Evolutionary conservation across 2,113 vertebrate species (phyloP), one percentile per base, ranked within the genome.

Genomic region (Helogale parvula): DNA sequence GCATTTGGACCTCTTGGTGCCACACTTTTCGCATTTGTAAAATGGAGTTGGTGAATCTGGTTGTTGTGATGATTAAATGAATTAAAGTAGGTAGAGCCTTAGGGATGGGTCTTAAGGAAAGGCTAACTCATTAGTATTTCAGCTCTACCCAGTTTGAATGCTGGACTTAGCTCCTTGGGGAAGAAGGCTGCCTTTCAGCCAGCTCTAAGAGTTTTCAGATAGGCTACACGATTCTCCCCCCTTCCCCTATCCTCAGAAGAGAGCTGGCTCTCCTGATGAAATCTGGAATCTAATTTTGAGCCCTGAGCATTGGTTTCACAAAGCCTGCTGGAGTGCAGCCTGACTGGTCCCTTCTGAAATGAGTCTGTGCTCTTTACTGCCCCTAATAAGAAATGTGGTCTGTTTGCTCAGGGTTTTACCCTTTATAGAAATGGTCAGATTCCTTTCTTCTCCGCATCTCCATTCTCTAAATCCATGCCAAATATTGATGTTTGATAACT

Each of bases 401-500:
- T 98, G 87, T 96, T 97, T 97, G 88, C 93, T 96, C 83, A 86
- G 97, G 89, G 47, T 77, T 88, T 97, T 93, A 74, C 1, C 11
- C 95, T 97, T 94, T 93, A 92, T 29, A 95, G 77, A 98, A 97
- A 93, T 10, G 90, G 69, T 35, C 95, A 93, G 97, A 25, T 45
- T 88, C 94, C 93, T 74, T 33, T 47, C 54, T 71, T 25, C 29
- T 35, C 21, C n/a, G 54, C 27, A n/a, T 96, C 96, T 98, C 93
- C 66, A n/a, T 98, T 94, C 84, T 76, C 45, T 83, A 98, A 93
- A 96, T 95, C 95, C 69, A 90, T 79, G 31, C 97, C 98, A 97
- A 98, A 97, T 98, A 98, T 98, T 96, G 98, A 97, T 97, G 97
- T 97, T 98, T 98, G 97, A 96, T 98, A 97, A 98, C 85, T 97